These are phyloP conservation scores for Bombus pyrosoma DNA, from an alignment of 1,140 invertebrate species.

Conservation along the genomic window DNA sequence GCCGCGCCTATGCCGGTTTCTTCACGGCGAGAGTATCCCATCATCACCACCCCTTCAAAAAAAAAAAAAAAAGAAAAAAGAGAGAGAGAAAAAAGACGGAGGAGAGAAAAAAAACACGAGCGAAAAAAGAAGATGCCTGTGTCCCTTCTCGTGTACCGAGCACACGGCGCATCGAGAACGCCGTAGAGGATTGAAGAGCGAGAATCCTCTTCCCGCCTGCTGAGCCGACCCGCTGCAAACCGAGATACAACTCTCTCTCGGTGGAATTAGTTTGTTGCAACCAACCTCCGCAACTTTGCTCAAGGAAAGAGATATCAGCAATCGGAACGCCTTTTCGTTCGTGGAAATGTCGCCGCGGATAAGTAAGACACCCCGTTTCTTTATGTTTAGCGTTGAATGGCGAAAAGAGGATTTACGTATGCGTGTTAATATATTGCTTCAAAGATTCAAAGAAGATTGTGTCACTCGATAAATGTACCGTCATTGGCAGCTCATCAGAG, in stretches of 20 bases:
- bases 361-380: neutral
- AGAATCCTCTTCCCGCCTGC: constrained; percentile 59
- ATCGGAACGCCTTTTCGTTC: neutral
- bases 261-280: constrained; percentile 36
- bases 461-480: neutral
- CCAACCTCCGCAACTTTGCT: neutral
- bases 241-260: constrained; percentile 31
- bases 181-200: constrained; percentile 77
- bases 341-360: neutral
- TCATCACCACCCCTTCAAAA: constrained; percentile 43
- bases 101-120: neutral
- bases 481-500: too few species aligned
- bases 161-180: constrained; percentile 66
- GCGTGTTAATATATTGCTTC: too few species aligned
- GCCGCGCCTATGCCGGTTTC: constrained; percentile 55
- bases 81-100: neutral
- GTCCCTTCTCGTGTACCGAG: constrained; percentile 65
- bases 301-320: constrained; percentile 15
- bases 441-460: too few species aligned
- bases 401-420: neutral
- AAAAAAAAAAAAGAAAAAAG: neutral
- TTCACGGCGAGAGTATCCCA: constrained; percentile 68
- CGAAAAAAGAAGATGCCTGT: neutral
- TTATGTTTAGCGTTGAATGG: neutral
- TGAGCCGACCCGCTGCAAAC: constrained; percentile 29